Percentiles rank a stretch among this genome's conserved stretches.
These are phyloP conservation scores for Romanomermis culicivorax DNA, from an alignment of 2,888 invertebrate genomes.

Conservation along the genomic window DNA sequence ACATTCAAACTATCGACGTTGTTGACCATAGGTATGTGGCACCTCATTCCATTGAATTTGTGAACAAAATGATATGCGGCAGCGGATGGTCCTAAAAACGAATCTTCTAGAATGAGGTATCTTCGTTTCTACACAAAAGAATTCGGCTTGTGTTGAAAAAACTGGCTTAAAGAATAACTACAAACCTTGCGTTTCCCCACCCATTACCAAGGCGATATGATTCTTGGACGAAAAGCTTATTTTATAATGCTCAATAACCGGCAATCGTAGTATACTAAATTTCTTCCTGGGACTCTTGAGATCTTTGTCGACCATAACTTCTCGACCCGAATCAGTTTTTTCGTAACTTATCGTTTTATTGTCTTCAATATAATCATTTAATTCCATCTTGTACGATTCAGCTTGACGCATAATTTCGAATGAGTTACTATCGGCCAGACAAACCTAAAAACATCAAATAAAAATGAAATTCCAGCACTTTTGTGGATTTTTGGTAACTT, in stretches of 20 bases:
- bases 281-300: slow-evolving; percentile 11
- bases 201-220: slow-evolving; percentile 49
- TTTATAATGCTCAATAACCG: slow-evolving; percentile 16
- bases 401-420: slow-evolving; percentile 10
- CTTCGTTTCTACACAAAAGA: neutral
- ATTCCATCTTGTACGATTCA: slow-evolving; percentile 5
- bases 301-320: neutral
- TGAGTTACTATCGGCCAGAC: slow-evolving; percentile 10
- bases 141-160: neutral
- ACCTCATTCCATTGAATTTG: slow-evolving; percentile 39
- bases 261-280: slow-evolving; percentile 7
- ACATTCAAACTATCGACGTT: slow-evolving; percentile 64
- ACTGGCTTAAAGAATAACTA: too few species aligned
- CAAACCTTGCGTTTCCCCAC: slow-evolving; percentile 57
- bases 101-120: neutral
- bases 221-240: slow-evolving; percentile 33
- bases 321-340: neutral
- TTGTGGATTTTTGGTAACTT: neutral
- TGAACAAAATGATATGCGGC: slow-evolving; percentile 44
- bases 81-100: slow-evolving; percentile 44
- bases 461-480: neutral
- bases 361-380: neutral
- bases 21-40: slow-evolving; percentile 55
- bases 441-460: slow-evolving; percentile 4
- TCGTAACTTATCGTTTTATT: neutral